Percentiles rank a stretch among this genome's conserved stretches.
These are phyloP conservation scores for Plectropomus leopardus DNA, from an alignment of 2,113 vertebrate species.

Conservation along the genomic window DNA sequence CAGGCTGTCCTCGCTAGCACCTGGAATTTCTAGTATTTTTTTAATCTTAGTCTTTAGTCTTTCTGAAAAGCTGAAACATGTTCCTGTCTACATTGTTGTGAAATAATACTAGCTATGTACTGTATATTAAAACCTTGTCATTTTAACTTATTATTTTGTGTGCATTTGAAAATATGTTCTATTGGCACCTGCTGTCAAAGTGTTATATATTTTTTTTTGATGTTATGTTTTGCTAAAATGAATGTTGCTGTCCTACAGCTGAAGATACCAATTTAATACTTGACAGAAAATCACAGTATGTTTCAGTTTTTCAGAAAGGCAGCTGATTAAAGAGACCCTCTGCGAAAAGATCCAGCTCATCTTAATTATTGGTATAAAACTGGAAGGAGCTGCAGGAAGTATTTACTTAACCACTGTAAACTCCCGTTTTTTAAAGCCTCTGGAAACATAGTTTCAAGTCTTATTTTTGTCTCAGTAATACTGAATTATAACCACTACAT, in stretches of 20 bases:
- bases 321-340: background rate
- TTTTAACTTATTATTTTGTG: background rate
- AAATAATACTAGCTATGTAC: too few species aligned
- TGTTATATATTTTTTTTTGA: background rate
- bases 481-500: too few species aligned
- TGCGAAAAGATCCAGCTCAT: background rate
- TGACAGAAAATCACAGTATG: background rate
- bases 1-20: background rate
- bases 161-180: background rate
- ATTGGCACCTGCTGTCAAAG: background rate
- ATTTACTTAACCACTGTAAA: too few species aligned
- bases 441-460: too few species aligned
- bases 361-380: too few species aligned
- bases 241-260: too few species aligned
- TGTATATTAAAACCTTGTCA: background rate
- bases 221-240: background rate
- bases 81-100: background rate
- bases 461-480: too few species aligned
- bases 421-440: too few species aligned
- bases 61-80: background rate
- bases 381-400: too few species aligned
- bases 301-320: background rate
- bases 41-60: background rate
- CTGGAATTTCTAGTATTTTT: background rate
- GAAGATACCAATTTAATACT: too few species aligned